phyloP scores from a whole-genome alignment of 1,140 invertebrate species.

The Lutraria rhynchaena region DNA sequence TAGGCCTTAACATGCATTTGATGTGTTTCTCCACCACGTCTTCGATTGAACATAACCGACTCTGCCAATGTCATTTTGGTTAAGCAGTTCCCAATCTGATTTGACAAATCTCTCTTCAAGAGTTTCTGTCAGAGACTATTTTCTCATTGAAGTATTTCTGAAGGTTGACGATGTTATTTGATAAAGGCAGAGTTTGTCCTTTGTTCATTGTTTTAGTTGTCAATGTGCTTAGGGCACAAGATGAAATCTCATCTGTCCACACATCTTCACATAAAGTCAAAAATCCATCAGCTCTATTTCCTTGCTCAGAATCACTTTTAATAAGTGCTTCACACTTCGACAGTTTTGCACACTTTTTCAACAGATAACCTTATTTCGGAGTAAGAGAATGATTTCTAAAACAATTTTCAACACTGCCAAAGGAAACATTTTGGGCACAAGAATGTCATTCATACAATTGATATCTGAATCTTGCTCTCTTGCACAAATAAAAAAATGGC shows the following conservation, averaged over 20 bases:
- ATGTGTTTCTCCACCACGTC: constrained; percentile 36
- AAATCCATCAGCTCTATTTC: constrained; percentile 32
- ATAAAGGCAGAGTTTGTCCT: too few relatives aligned
- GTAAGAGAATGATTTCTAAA: constrained; percentile 19
- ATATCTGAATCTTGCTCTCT: constrained; percentile 13
- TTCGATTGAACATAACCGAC: too few relatives aligned
- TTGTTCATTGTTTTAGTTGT: constrained; percentile 32
- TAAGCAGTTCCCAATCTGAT: constrained; percentile 46
- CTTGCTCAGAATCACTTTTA: too few relatives aligned
- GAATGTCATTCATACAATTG: too few relatives aligned
- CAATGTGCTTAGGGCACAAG: constrained; percentile 25
- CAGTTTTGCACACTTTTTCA: too few relatives aligned
- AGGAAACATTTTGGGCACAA: constrained; percentile 17
- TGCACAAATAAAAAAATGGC: too few relatives aligned
- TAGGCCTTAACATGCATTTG: neutral
- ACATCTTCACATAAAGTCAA: constrained; percentile 15
- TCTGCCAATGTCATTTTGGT: constrained; percentile 31
- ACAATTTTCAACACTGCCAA: neutral
- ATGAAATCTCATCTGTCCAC: too few relatives aligned
- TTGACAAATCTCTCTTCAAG: too few relatives aligned
- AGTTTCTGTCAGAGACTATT: constrained; percentile 17
- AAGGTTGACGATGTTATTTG: constrained; percentile 18
- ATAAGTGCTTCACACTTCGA: constrained; percentile 20
- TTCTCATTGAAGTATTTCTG: constrained; percentile 14
- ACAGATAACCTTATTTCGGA: constrained; percentile 10